Evolutionary conservation across 2,113 vertebrate species (phyloP).

Genomic region (Dryoscopus gambensis): DNA sequence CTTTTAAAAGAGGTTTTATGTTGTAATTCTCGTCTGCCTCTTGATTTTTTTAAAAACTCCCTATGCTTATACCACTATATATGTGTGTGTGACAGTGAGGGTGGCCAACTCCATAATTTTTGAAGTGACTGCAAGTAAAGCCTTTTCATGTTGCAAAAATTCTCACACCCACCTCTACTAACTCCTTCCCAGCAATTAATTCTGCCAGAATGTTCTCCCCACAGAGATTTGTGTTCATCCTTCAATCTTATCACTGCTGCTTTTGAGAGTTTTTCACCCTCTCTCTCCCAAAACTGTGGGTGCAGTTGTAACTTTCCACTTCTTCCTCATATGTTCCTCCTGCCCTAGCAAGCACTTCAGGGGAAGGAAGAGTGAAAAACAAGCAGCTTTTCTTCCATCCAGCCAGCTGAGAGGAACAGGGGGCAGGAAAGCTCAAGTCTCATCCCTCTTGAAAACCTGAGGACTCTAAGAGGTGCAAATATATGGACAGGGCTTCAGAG

Average conservation of each 20-base stretch:
- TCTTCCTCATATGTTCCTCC: neutral
- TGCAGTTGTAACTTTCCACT: slow-evolving; percentile 18
- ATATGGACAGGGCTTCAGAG: neutral
- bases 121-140: slow-evolving; percentile 49
- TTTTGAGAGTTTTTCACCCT: neutral
- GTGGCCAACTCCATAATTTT: slow-evolving; percentile 50
- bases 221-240: slow-evolving; percentile 43
- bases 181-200: slow-evolving; percentile 60
- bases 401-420: neutral
- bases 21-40: neutral
- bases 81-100: slow-evolving; percentile 28
- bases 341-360: neutral
- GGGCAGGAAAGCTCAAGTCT: neutral
- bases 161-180: slow-evolving; percentile 61
- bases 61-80: neutral
- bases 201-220: slow-evolving; percentile 62
- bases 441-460: neutral
- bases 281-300: slow-evolving; percentile 9
- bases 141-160: slow-evolving; percentile 56
- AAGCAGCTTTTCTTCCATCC: neutral
- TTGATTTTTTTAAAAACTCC: neutral
- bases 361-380: neutral
- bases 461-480: neutral
- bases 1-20: neutral
- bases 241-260: slow-evolving; percentile 25